These are phyloP conservation scores for Seriola quinqueradiata DNA, from an alignment of 2,113 vertebrate genomes.

Conservation along the genomic window DNA sequence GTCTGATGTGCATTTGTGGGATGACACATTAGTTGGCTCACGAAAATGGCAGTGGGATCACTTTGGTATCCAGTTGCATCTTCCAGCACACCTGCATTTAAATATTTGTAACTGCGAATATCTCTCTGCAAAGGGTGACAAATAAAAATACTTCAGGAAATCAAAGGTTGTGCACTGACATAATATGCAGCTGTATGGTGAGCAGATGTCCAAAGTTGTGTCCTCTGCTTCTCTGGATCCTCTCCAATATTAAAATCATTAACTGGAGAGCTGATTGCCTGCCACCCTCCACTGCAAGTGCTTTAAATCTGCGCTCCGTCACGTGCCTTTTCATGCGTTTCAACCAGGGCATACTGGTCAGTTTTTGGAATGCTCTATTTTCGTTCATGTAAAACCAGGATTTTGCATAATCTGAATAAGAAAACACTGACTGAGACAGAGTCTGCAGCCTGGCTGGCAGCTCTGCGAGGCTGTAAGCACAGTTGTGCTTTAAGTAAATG, in stretches of 20 bases:
- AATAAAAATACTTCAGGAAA: not conserved
- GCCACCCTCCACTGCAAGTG: not conserved
- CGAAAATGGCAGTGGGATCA: not conserved
- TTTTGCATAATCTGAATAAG: not conserved
- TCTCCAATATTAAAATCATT: constrained; percentile 37
- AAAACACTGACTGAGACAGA: not conserved
- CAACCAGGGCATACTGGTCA: not conserved
- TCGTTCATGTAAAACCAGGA: not conserved
- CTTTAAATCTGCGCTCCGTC: not conserved
- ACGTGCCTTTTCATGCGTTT: not conserved
- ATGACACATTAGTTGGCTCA: not conserved
- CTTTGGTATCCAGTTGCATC: not conserved
- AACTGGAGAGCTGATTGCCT: not conserved
- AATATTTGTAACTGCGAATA: not conserved
- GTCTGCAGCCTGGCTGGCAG: not conserved
- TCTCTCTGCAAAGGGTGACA: not conserved
- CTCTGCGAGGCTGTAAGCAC: not conserved
- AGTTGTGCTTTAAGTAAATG: not conserved
- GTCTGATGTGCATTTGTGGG: not conserved
- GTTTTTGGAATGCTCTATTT: not conserved
- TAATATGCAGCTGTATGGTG: not conserved
- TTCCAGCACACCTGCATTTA: not conserved
- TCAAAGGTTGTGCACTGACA: not conserved
- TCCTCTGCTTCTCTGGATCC: not conserved
- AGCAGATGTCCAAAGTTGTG: not conserved